A percentile compares a stretch with the other conserved stretches of the same genome.
phyloP scores from a whole-genome alignment of 2,888 invertebrate species.

The Callimorpha dominula region DNA sequence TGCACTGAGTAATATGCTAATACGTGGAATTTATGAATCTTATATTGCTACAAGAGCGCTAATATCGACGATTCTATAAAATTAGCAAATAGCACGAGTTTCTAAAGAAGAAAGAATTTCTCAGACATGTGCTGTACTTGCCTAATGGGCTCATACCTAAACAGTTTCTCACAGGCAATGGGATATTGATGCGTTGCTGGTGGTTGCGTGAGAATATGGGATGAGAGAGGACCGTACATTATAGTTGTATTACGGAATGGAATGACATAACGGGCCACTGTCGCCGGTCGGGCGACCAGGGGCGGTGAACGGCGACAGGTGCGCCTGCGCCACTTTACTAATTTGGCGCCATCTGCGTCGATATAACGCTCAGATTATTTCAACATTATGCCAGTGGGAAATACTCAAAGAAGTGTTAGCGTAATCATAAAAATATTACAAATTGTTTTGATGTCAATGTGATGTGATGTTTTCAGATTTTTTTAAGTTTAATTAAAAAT shows the following conservation, averaged over 20 bases:
- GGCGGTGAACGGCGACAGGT: conserved; percentile 63
- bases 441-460: background rate
- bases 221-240: conserved; percentile 63
- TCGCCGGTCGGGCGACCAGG: conserved; percentile 55
- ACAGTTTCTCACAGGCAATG: conserved; percentile 64
- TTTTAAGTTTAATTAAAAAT: background rate
- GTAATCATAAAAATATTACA: background rate
- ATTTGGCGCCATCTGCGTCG: conserved; percentile 50
- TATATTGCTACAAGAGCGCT: background rate
- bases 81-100: conserved; percentile 15
- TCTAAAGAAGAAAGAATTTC: conserved; percentile 40
- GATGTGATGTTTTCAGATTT: background rate
- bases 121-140: conserved; percentile 33
- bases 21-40: background rate
- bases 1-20: background rate
- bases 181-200: conserved; percentile 69
- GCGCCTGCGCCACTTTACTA: conserved; percentile 46
- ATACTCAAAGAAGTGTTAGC: background rate
- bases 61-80: background rate
- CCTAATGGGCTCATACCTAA: conserved; percentile 40
- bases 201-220: conserved; percentile 78
- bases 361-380: conserved; percentile 38
- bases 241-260: conserved; percentile 76
- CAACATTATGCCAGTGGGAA: conserved; percentile 19
- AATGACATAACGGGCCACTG: conserved; percentile 78